Conservation (phyloP, 2,888 invertebrate genomes). For the Odontomyia ornata region DNA sequence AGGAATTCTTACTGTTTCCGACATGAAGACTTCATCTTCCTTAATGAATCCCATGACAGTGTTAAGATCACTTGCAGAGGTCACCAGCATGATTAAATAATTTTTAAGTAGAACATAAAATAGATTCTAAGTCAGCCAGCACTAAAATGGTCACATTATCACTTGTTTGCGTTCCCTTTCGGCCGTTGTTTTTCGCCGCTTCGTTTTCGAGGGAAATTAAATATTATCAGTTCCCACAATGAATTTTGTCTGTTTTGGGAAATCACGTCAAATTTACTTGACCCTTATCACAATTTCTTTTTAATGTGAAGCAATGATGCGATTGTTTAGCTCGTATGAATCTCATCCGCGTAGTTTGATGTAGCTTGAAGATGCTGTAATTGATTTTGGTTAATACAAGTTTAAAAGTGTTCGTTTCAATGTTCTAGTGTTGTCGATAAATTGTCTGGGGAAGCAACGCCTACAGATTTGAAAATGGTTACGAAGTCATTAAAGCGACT, state of each 20-base stretch:
- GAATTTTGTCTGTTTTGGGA: not conserved
- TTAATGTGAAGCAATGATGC: not conserved
- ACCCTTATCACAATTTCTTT: not conserved
- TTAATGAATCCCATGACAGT: slow-evolving; percentile 53
- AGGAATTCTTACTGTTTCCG: slow-evolving; percentile 49
- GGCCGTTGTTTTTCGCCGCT: not conserved
- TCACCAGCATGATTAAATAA: slow-evolving; percentile 50
- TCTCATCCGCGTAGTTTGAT: not conserved
- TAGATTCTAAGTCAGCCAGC: not conserved
- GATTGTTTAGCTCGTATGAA: too few species aligned
- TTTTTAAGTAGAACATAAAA: slow-evolving; percentile 26
- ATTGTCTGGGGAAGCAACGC: too few species aligned
- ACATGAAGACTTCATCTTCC: slow-evolving; percentile 52
- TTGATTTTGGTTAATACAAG: not conserved
- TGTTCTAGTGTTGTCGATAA: not conserved
- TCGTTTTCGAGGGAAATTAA: not conserved
- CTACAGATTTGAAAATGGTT: too few species aligned
- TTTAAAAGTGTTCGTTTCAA: not conserved
- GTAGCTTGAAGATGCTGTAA: not conserved
- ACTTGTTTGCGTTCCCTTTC: not conserved
- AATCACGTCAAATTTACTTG: not conserved
- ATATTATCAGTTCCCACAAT: slow-evolving; percentile 20
- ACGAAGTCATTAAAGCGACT: too few species aligned
- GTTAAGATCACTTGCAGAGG: slow-evolving; percentile 51
- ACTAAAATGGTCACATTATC: not conserved